Base-by-base conservation (phyloP, 1,140 invertebrate genomes). In the Formica selysi region DNA sequence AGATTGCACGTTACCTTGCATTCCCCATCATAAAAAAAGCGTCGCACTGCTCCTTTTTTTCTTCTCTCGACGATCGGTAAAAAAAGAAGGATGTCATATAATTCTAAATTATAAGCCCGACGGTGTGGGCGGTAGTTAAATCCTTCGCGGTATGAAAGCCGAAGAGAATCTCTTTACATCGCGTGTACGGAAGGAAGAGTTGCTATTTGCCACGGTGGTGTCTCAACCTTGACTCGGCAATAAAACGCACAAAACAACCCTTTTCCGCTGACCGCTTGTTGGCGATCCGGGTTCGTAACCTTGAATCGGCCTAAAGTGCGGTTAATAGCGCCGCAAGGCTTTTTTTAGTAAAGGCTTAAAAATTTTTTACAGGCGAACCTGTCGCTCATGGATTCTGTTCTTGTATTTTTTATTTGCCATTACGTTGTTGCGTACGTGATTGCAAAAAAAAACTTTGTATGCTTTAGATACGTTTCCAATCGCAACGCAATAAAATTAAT, bases 181-280 rank as follows among this genome's bases (percentile, higher is more conserved):
- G 48, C 38, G 67, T 91, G 70, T 90, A 86, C 93, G 89, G 92
- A 92, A 93, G 89, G 80, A 93, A 94, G 92, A 92, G 90, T 93
- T 91, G 90, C 36, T 71, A 48, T 85, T 92, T 64, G 76, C 76
- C 87, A 91, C 93, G 92, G 93, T 93, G 91, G 91, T 79, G 86
- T 36, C 81, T 61, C 73, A 81, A 44, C 90, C 85, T 79, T 88
- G 73, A 84, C 79, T 10, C 57, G 44, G 41, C 32, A 51, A 48
- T 86, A 89, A 89, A 91, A 87, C 78, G 74, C 41, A 91, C 90
- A 92, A 91, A 93, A 90, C 91, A 93, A 93, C 91, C 91, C 93
- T 93, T 94, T 93, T 91, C 79, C 67, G 13, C 38, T 65, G 51
- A 79, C 19, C 16, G 68, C 36, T 62, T 36, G 76, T 44, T 71